phyloP scores from a whole-genome alignment of 2,888 invertebrate species.

The Nomada fucata region DNA sequence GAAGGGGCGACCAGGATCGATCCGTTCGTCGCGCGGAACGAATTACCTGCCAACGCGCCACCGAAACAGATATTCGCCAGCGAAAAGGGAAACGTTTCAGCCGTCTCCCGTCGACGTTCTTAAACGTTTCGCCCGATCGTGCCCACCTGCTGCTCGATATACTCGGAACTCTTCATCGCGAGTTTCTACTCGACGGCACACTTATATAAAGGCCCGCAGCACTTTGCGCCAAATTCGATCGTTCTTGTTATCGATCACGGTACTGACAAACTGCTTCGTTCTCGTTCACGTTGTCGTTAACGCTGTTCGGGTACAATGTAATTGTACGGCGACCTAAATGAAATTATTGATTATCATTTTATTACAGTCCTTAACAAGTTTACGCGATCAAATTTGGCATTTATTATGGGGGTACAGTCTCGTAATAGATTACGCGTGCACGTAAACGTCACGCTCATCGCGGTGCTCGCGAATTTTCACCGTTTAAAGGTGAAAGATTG shows the following conservation, averaged over 20 bases:
- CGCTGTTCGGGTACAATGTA: too few species aligned
- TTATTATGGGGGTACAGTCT: too few species aligned
- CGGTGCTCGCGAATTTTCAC: not conserved
- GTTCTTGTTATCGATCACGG: not conserved
- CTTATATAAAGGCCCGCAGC: not conserved
- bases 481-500: too few species aligned
- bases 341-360: too few species aligned
- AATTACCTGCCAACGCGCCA: slow-evolving; percentile 74
- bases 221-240: not conserved
- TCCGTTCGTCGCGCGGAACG: slow-evolving; percentile 75
- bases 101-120: slow-evolving; percentile 27
- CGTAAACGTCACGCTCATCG: too few species aligned
- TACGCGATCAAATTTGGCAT: too few species aligned
- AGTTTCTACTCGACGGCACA: too few species aligned
- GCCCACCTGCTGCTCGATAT: slow-evolving; percentile 52
- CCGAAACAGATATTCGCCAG: slow-evolving; percentile 67
- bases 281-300: too few species aligned
- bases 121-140: slow-evolving; percentile 31
- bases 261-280: too few species aligned
- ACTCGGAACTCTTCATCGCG: slow-evolving; percentile 17
- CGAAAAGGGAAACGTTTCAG: slow-evolving; percentile 54
- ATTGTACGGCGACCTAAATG: too few species aligned
- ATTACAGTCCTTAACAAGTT: too few species aligned
- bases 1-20: slow-evolving; percentile 67
- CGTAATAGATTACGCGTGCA: too few species aligned